These are phyloP conservation scores for Zonotrichia albicollis DNA, from an alignment of 2,797 vertebrate species.

Conservation along the genomic window DNA sequence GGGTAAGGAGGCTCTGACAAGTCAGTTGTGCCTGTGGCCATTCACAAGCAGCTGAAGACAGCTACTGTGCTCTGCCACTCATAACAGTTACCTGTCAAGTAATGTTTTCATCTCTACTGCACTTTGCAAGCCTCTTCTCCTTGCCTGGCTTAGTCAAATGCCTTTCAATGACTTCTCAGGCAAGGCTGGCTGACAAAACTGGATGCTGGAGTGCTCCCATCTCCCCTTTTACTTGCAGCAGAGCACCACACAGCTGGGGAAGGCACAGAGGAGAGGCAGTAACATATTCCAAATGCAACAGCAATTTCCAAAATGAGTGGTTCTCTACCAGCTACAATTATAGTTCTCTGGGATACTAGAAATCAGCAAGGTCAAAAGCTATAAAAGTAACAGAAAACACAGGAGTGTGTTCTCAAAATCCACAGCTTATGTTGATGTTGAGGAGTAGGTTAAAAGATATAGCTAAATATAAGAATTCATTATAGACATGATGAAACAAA, in stretches of 20 bases:
- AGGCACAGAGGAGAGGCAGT: neutral
- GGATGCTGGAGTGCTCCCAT: neutral
- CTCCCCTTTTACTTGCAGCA: neutral
- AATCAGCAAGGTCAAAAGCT: conserved; percentile 60
- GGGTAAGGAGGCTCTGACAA: neutral
- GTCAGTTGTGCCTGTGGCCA: neutral
- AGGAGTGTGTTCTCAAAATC: conserved; percentile 12
- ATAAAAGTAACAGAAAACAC: conserved; percentile 27
- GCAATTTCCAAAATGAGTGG: conserved; percentile 50
- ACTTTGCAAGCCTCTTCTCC: neutral
- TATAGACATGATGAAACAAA: neutral
- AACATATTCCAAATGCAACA: conserved; percentile 26
- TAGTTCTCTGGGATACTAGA: neutral
- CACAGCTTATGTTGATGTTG: neutral
- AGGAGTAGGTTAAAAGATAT: neutral
- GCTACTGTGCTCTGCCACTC: neutral
- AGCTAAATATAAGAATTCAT: conserved; percentile 28
- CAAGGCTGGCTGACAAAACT: neutral
- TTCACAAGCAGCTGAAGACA: neutral
- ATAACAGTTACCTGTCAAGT: neutral
- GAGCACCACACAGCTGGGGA: conserved; percentile 11
- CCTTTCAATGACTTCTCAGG: neutral
- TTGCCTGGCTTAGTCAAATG: neutral
- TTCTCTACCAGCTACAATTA: conserved; percentile 41
- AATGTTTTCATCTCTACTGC: neutral